A percentile compares a stretch with the other conserved stretches of the same genome.
Evolutionary conservation across 2,113 vertebrate species (phyloP).

Genomic region (Brachirus orientalis): DNA sequence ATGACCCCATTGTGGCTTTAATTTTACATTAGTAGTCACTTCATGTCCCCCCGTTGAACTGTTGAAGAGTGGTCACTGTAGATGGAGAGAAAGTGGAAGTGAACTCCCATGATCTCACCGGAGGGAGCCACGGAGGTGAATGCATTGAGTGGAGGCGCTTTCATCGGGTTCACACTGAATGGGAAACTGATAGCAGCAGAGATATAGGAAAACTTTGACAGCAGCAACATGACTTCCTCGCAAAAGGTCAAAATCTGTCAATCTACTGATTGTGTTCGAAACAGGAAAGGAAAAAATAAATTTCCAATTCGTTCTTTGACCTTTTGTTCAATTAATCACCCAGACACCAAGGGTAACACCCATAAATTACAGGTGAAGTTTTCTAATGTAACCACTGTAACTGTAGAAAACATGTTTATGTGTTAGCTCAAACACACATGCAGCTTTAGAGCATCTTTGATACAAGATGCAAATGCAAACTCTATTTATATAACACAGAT

Average conservation of each 20-base stretch:
- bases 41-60: no score
- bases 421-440: background rate
- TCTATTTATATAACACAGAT: constrained; percentile 2
- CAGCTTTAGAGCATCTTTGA: background rate
- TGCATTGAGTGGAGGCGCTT: background rate
- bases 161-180: background rate
- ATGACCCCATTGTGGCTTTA: background rate
- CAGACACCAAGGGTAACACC: no score
- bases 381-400: background rate
- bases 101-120: background rate
- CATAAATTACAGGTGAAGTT: no score
- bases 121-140: background rate
- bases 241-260: background rate
- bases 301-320: background rate
- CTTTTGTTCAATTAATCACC: constrained; percentile 8
- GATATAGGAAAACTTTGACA: constrained; percentile 5
- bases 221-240: background rate
- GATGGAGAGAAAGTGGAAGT: no score
- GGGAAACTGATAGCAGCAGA: background rate
- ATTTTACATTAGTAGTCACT: background rate
- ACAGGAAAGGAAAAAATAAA: background rate
- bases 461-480: constrained; percentile 13
- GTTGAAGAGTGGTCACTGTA: background rate
- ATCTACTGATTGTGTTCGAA: background rate
- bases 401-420: background rate